Base-by-base conservation (phyloP, 2,113 vertebrate genomes). In the Seriola rivoliana region DNA sequence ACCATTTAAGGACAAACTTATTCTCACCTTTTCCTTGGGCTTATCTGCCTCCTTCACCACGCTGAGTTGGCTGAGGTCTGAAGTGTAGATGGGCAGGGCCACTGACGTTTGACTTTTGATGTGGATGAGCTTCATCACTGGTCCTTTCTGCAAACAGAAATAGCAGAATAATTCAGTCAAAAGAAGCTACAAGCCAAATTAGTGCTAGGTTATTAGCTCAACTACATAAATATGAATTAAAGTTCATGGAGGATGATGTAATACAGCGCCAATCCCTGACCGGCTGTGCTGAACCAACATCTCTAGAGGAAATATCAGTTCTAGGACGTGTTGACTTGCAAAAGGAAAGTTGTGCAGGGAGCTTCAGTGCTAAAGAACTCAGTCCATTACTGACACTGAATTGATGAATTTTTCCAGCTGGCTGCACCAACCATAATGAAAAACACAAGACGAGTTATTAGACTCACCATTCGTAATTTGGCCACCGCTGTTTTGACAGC, bases 111-210 rank as follows among this genome's bases (percentile, higher is more conserved):
- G 80, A 29, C 95, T 97, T 93, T 98, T 98, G 29, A 98, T 40
- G 64, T 98, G 97, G 91, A 98, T 94, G 48, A 97, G 13, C 91
- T 98, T 98, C 0, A 98, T 88, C 50, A 94, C 91, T 7, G 91
- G 94, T 88, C 95, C 96, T 65, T 95, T 95, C 97, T 98, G 92
- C 14, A 69, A 67, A 75, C 1, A 75, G 25, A 40, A 10, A 74
- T 8, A 14, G 46, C 2, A 60, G n/a, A 17, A 68, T 21, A 73
- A 3, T 80, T 16, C 82, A 16, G 19, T 16, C 8, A 60, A 59
- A 25, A 71, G 36, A 11, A 10, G 17, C 3, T 48, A 3, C 52
- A 48, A 34, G 29, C 4, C 29, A 34, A 29, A 65, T 23, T 3
- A 23, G 7, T 16, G 6, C 2, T 55, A 11, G 3, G 17, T 21